These are phyloP conservation scores for Poeciliopsis infans DNA, from an alignment of 2,797 vertebrate species.

Conservation along the genomic window DNA sequence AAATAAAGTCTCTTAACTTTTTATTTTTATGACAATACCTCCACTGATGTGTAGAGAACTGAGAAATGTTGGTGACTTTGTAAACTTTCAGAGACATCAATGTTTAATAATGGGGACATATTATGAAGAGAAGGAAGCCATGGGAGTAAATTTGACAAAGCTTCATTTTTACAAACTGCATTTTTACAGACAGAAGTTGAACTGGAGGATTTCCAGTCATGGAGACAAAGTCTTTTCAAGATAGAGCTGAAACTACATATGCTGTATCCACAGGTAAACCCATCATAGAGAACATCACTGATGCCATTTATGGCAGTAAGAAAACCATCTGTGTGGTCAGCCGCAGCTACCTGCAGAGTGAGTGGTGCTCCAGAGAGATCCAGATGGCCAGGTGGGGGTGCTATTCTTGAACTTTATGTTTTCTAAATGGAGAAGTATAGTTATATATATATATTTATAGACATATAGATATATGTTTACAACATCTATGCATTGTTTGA, in stretches of 20 bases:
- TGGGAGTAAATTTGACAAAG: too few relatives aligned
- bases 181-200: not conserved
- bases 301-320: not conserved
- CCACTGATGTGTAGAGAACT: not conserved
- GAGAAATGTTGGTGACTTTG: not conserved
- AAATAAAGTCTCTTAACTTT: not conserved
- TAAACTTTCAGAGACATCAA: not conserved
- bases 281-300: not conserved
- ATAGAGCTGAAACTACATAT: not conserved
- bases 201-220: not conserved
- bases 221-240: not conserved
- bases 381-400: slow-evolving; percentile 55
- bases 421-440: not conserved
- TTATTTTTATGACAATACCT: not conserved
- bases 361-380: slow-evolving; percentile 3
- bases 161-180: too few relatives aligned
- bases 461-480: not conserved
- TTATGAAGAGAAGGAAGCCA: not conserved
- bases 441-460: too few relatives aligned
- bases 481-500: not conserved
- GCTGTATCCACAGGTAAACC: not conserved
- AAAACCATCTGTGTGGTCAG: not conserved
- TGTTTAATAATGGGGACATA: too few relatives aligned
- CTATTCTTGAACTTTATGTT: not conserved
- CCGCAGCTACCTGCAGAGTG: not conserved